These are phyloP conservation scores for Amiota communis DNA, from an alignment of 2,888 invertebrate species.

Conservation along the genomic window DNA sequence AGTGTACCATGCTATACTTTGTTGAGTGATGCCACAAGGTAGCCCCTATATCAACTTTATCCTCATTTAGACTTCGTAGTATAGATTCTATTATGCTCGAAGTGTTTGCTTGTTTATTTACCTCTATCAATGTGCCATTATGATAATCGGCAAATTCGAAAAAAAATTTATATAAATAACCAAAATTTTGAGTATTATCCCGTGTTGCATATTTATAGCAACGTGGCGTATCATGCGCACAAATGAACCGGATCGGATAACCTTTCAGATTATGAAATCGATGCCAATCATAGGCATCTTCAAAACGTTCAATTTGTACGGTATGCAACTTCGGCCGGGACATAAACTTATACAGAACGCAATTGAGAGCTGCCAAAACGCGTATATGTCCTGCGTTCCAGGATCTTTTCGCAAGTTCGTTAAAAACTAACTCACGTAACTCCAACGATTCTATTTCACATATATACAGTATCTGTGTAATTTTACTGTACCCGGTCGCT, in stretches of 20 bases:
- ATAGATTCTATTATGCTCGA: background rate
- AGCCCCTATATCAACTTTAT: background rate
- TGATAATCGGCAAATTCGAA: background rate
- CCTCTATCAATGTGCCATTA: background rate
- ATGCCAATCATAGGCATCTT: background rate
- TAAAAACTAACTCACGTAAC: background rate
- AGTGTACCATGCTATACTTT: background rate
- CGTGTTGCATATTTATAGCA: background rate
- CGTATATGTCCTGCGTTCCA: background rate
- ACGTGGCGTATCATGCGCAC: background rate
- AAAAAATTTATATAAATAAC: background rate
- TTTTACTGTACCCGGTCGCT: background rate
- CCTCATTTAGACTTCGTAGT: background rate
- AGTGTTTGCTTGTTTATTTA: background rate
- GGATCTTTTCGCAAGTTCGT: background rate
- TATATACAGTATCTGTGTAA: background rate
- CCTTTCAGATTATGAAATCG: background rate
- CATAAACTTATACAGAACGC: background rate
- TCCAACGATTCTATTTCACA: background rate
- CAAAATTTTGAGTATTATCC: background rate
- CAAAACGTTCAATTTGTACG: background rate
- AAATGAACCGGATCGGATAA: background rate
- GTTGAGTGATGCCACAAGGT: background rate
- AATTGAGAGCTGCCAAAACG: background rate
- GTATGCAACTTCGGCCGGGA: background rate